phyloP scores from a whole-genome alignment of 2,113 vertebrate genomes.

The Sorex araneus region DNA sequence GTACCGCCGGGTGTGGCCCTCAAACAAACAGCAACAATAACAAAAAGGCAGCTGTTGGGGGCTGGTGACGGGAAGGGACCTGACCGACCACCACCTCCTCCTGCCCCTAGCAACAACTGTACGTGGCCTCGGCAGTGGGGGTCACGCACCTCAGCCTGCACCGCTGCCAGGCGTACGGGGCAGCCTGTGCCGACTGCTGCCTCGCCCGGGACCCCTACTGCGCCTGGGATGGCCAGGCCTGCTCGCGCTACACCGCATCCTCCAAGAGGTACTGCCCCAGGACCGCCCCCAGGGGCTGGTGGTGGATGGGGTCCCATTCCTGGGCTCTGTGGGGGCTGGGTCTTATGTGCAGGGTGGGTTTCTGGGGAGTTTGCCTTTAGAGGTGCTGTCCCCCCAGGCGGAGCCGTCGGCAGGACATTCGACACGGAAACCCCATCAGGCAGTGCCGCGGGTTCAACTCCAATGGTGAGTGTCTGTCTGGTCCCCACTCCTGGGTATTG shows the following conservation, averaged over 20 bases:
- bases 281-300: not conserved
- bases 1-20: no score
- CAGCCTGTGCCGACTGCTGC: constrained; percentile 98
- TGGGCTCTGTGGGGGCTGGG: not conserved
- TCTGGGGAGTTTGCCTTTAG: not conserved
- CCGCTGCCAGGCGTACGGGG: constrained; percentile 96
- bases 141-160: constrained; percentile 98
- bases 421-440: constrained; percentile 96
- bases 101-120: constrained; percentile 96
- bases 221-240: constrained; percentile 98
- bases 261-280: constrained; percentile 95
- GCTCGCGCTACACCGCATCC: constrained; percentile 97
- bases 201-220: constrained; percentile 98
- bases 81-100: constrained; percentile 75
- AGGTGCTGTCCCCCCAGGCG: constrained; percentile 88
- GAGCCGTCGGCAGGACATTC: constrained; percentile 96
- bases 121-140: constrained; percentile 94
- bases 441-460: constrained; percentile 98
- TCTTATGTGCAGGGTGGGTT: not conserved
- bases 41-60: not conserved
- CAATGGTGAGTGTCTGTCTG: constrained; percentile 90
- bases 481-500: fast-evolving
- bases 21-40: no score
- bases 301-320: no score
- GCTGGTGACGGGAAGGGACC: not conserved